phyloP scores from a whole-genome alignment of 1,140 invertebrate genomes.

The Anadara kagoshimensis region DNA sequence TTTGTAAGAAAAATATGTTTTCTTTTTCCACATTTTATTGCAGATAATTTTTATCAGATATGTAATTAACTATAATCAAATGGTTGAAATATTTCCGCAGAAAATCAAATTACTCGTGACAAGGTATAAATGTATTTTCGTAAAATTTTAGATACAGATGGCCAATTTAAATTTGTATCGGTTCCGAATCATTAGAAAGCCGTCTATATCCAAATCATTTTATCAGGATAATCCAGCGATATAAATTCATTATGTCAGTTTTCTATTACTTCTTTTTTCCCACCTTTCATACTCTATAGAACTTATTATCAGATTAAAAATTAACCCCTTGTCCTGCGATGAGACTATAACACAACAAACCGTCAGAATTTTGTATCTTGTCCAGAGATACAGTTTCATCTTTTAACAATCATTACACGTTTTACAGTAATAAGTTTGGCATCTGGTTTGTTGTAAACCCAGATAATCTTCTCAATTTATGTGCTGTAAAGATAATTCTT shows the following conservation, averaged over 20 bases:
- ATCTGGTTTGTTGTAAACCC: no score
- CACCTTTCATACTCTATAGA: conserved; percentile 7
- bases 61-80: no score
- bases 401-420: no score
- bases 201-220: conserved; percentile 21
- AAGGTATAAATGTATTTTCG: conserved; percentile 14
- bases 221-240: conserved; percentile 13
- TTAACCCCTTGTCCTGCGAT: conserved; percentile 25
- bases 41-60: no score
- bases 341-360: no score
- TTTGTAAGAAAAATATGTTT: no score
- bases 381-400: no score
- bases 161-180: conserved; percentile 17
- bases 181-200: conserved; percentile 15
- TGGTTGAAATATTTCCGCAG: conserved; percentile 18
- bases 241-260: conserved; percentile 20
- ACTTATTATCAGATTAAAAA: conserved; percentile 21
- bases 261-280: conserved; percentile 16
- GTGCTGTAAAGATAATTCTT: no score
- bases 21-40: no score
- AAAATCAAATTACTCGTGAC: conserved; percentile 27
- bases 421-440: no score
- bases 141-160: conserved; percentile 22
- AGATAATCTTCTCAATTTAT: no score
- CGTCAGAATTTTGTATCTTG: no score